Conservation (phyloP, 2,888 invertebrate species). For the Smittia sp. region DNA sequence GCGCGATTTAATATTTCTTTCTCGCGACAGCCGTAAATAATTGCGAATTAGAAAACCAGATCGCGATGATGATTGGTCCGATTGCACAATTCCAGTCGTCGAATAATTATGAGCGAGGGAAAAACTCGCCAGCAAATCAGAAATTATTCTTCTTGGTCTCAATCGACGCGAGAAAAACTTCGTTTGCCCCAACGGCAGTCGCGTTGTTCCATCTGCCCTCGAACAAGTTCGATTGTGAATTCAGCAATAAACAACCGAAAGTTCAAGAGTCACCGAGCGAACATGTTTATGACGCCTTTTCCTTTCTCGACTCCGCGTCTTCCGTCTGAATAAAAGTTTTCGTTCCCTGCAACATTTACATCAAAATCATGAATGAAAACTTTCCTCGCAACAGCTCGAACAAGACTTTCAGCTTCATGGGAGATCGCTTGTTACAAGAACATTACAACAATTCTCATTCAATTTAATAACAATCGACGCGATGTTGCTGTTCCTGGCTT, state of each 20-base stretch:
- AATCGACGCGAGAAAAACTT: no score
- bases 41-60: no score
- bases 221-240: background rate
- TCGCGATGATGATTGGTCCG: no score
- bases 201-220: background rate
- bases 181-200: no score
- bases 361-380: slow-evolving; percentile 18
- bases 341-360: background rate
- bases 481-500: background rate
- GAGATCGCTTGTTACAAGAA: slow-evolving; percentile 10
- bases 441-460: slow-evolving; percentile 14
- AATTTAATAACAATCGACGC: background rate
- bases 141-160: no score
- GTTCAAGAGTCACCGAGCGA: background rate
- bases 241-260: slow-evolving; percentile 6
- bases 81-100: no score
- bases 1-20: no score
- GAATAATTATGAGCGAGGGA: no score
- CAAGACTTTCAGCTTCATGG: slow-evolving; percentile 19
- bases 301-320: background rate
- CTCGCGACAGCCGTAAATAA: no score
- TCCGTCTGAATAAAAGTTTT: background rate
- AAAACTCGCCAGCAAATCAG: no score
- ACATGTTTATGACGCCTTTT: slow-evolving; percentile 15
- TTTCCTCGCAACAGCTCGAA: background rate